Conservation (phyloP, 2,113 vertebrate species). For the Misgurnus mizolepis region DNA sequence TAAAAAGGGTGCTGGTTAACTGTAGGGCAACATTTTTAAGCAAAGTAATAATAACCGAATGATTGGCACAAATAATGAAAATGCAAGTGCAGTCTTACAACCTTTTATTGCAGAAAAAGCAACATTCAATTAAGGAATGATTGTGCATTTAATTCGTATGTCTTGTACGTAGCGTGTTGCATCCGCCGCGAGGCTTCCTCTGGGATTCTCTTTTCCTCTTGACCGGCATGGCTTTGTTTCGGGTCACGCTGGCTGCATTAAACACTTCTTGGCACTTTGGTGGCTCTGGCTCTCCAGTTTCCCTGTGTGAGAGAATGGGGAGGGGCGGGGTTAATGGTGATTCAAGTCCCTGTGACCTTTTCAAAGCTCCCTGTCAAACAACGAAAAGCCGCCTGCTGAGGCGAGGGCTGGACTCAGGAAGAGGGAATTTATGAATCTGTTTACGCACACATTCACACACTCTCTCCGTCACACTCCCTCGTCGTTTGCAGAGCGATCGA, state of each 20-base stretch:
- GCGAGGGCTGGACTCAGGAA: slow-evolving; percentile 30
- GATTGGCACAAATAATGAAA: neutral
- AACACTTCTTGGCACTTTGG: slow-evolving; percentile 95
- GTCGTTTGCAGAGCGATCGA: neutral
- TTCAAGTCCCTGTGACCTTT: slow-evolving; percentile 43
- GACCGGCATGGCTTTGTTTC: slow-evolving; percentile 42
- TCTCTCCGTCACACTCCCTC: slow-evolving; percentile 16
- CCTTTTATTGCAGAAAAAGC: slow-evolving; percentile 25
- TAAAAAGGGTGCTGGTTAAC: slow-evolving; percentile 13
- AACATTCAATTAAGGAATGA: neutral
- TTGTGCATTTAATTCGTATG: neutral
- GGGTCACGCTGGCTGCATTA: slow-evolving; percentile 79
- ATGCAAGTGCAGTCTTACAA: neutral
- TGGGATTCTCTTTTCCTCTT: slow-evolving; percentile 30
- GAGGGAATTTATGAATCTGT: slow-evolving; percentile 30
- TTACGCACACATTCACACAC: slow-evolving; percentile 35
- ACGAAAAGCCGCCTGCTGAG: slow-evolving; percentile 33
- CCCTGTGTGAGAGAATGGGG: slow-evolving; percentile 74
- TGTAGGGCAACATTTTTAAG: slow-evolving; percentile 26
- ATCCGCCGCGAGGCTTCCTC: slow-evolving; percentile 19
- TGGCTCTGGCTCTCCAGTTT: slow-evolving; percentile 94
- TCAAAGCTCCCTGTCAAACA: slow-evolving; percentile 47
- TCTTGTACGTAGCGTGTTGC: neutral
- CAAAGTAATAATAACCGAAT: neutral
- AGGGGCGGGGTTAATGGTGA: slow-evolving; percentile 43